Conservation (phyloP, 2,797 vertebrate species). For the Pangasius sanitwongsei region DNA sequence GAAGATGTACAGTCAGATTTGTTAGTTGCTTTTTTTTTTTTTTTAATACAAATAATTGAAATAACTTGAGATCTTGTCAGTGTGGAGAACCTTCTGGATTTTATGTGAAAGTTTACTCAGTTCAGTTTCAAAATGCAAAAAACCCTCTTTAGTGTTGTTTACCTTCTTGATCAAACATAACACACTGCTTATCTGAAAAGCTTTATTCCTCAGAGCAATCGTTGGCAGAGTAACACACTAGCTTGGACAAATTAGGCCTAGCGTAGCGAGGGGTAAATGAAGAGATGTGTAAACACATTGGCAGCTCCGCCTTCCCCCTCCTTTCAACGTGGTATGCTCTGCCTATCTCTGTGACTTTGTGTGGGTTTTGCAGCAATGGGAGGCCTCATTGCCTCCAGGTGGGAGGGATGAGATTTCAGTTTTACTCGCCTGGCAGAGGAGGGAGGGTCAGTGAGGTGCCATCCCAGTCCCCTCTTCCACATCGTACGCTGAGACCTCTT, state of each 20-base stretch:
- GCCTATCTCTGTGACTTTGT: conserved; percentile 45
- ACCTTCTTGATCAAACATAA: conserved; percentile 50
- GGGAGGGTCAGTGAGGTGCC: conserved; percentile 51
- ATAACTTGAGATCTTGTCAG: conserved; percentile 25
- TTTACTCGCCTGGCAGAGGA: conserved; percentile 54
- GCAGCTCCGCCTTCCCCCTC: conserved; percentile 11
- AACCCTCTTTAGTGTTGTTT: conserved; percentile 54
- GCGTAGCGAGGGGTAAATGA: conserved; percentile 39
- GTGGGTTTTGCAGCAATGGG: conserved; percentile 50
- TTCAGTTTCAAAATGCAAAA: conserved; percentile 29
- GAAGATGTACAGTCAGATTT: conserved; percentile 15
- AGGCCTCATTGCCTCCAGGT: conserved; percentile 52
- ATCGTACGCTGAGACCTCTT: conserved; percentile 34
- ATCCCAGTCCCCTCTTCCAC: conserved; percentile 46
- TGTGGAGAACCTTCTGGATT: conserved; percentile 14
- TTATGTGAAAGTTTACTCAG: conserved; percentile 22
- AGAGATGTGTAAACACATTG: conserved; percentile 33
- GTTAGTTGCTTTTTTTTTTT: not conserved
- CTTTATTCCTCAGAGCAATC: conserved; percentile 44
- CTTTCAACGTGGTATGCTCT: conserved; percentile 42
- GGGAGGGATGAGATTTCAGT: conserved; percentile 53
- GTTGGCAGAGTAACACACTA: conserved; percentile 36
- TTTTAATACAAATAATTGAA: conserved; percentile 20
- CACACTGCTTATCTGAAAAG: conserved; percentile 37
- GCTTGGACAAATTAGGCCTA: conserved; percentile 50